Evolutionary conservation across 2,888 invertebrate genomes (phyloP), one percentile per base, ranked within the genome.

Genomic region (Pristionchus exspectatus): DNA sequence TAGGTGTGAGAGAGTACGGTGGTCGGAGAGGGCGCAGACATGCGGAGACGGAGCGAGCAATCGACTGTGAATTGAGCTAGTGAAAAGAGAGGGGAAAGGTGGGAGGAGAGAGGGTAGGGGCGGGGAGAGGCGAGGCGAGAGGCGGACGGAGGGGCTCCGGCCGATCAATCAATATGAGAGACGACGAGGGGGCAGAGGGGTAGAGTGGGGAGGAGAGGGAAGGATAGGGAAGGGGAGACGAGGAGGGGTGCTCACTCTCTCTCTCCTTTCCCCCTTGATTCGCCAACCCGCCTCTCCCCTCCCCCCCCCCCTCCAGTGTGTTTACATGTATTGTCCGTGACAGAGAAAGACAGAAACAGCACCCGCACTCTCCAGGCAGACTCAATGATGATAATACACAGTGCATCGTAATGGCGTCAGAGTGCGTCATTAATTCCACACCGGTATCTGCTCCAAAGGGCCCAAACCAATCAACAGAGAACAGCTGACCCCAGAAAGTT

Each of bases 31-130:
- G 30, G 84, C 21, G 33, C 10, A 59, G 33, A 33, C 56, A 24
- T 9, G 0, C 5, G 59, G 33, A n/a, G n/a, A n/a, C 59, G 30
- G 50, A 27, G 84, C 44, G 59, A 30, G 24, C 38, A 83, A 85
- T 85, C 84, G 59, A 85, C 59, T 33, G 84, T 85, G 84, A 59
- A 85, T 85, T 56, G 84, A 85, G 59, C 84, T 59, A 85, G 56
- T 59, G 38, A 85, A 38, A 33, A 12, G 27, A 44, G 69, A n/a
- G 24, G 10, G n/a, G 33, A 59, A 16, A 12, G 86, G 69, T 38
- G 24, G 10, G n/a, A 66, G 86, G 27, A 12, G 86, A n/a, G 66
- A 38, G 66, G 44, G 63, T 18, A 74, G 2, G 74, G 33, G 77
- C 16, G 72, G 74, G 18, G n/a, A 59, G 56, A 59, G n/a, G 30